Evolutionary conservation across 2,888 invertebrate genomes (phyloP), one percentile per base, ranked within the genome.

Genomic region (Xestia xanthographa): DNA sequence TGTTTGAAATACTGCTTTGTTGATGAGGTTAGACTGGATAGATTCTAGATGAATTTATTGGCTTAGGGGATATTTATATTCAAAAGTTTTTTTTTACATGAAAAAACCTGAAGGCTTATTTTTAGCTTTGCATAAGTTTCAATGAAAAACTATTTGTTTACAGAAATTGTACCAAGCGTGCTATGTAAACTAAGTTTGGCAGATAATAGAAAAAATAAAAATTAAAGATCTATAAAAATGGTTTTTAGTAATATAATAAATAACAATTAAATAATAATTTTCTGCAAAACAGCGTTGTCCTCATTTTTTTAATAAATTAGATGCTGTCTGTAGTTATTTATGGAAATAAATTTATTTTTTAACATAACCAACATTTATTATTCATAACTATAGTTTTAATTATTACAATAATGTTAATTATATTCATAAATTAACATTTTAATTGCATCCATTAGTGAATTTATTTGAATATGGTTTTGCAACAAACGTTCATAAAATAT

Each of bases 1-100:
- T 69, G 84, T 87, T 84, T 79, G 79, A 82, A 63, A 71, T 72
- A 75, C 43, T 45, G 60, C 26, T 86, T 68, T 77, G 65, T 73
- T 70, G 65, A 67, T 72, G 17, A 58, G 2, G n/a, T 60, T 62
- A 41, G 41, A 41, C 9, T 41, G n/a, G n/a, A n/a, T n/a, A n/a
- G n/a, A 41, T 75, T 66, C 20, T 65, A 72, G 29, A 75, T 76
- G 72, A 48, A 53, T 75, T 73, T n/a, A 53, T 75, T 73, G 29
- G 29, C 5, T 29, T 43, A n/a, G 1, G 9, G 14, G 29, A n/a
- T 8, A 68, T 1, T 9, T 66, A 60, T 34, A 8, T n/a, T 11
- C 17, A 5, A 29, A 38, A 20, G 5, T n/a, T n/a, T 34, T 26
- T 29, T 22, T 26, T 17, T 5, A n/a, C 1, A 38, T 2, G 5